Base-by-base conservation (phyloP, 2,113 vertebrate species). In the Varanus salvator region DNA sequence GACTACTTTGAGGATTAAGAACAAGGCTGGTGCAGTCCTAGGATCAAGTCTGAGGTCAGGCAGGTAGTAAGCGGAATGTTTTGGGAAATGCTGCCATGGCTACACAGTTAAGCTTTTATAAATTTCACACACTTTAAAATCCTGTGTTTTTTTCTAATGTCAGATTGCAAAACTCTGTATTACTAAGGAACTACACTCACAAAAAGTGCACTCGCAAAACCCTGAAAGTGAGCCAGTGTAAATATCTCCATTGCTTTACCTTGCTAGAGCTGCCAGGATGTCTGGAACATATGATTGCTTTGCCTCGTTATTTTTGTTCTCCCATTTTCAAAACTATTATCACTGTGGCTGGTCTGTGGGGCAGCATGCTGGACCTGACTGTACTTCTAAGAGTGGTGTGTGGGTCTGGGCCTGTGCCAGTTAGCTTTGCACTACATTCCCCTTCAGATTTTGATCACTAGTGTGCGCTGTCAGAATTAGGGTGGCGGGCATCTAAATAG, bases 161-260 rank as follows among this genome's bases (percentile, higher is more conserved):
- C 77, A 60, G 27, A 44, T 89, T 89, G 31, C 38, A 84, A 57
- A 75, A 48, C 54, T 88, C 54, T 76, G 60, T 60, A 54, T 88
- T n/a, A 17, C 54, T 89, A 82, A 82, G 54, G 87, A 93, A 0
- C 86, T 92, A 86, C 81, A 90, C n/a, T 3, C 44, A 80, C 34
- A 90, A 74, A 90, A 87, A 94, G 95, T 90, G 52, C 38, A 91
- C 90, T 93, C 91, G 80, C 72, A 94, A 87, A 88, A 31, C 88
- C 88, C 83, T 95, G 86, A 87, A 95, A 92, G 80, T 86, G 81
- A 92, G 84, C 80, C 93, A 76, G 80, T 94, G 92, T 94, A 95
- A 95, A 95, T 95, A 94, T 44, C 64, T 80, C 77, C 83, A 85
- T 93, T 89, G 21, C 29, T 92, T 90, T 72, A 78, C 87, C 44